Base-by-base conservation (phyloP, 2,797 vertebrate species). In the Coreius guichenoti region DNA sequence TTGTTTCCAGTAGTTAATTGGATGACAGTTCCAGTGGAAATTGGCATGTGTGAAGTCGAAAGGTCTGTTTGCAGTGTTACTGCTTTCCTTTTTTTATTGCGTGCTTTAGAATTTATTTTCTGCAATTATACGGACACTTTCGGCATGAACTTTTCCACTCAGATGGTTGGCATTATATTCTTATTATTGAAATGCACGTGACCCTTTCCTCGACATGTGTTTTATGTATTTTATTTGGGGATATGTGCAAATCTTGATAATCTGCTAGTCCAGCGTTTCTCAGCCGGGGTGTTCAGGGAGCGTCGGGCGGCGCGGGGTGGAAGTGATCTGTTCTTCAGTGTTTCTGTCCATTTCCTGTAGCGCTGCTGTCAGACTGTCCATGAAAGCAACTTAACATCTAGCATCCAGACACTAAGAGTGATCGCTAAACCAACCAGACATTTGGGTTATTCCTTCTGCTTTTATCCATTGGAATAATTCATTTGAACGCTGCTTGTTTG, bases 1-100 rank as follows among this genome's bases (percentile, higher is more conserved):
- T 72, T 58, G 63, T 86, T 79, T 88, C 63, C 36, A 9, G 83
- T 73, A 56, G 90, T 88, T 95, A 95, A 96, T 95, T 95, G 93
- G 93, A 90, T 91, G 86, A 90, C 90, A 86, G 90, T 88, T 92
- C 85, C 89, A 67, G 83, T 90, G 88, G 89, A 93, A 94, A 94
- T 93, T 95, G 92, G 90, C 90, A 87, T 43, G 90, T 92, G 92
- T 91, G 90, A 93, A 93, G 92, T 92, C 77, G 31, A 87, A 84
- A 87, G 82, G 90, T 91, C 84, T 63, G 70, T 31, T 33, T 87
- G 86, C 47, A 80, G 84, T 2, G 63, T 86, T 0, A 51, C 87
- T 89, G 89, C 90, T 92, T 93, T 92, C 85, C 89, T 26, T 63
- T 72, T 9, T 13, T 87, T 90, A 92, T 91, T 90, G 89, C 76